Evolutionary conservation across 1,140 invertebrate species (phyloP).

Genomic region (Zaprionus ornatus): DNA sequence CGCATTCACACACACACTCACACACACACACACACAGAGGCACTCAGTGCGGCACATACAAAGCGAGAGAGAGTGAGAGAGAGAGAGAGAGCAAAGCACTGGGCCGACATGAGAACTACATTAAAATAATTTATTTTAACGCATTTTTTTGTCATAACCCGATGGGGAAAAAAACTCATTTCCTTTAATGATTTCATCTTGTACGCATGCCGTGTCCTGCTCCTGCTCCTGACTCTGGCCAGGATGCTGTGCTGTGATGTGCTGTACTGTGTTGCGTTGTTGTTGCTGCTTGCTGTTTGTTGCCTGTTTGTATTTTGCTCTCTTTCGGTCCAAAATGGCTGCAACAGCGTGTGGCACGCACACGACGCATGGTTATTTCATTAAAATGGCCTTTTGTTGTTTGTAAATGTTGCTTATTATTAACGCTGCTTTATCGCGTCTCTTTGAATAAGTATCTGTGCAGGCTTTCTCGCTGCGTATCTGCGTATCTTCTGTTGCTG

Average conservation of each 20-base stretch:
- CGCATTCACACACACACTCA: slow-evolving; percentile 40
- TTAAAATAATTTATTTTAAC: slow-evolving; percentile 83
- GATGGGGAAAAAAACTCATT: slow-evolving; percentile 81
- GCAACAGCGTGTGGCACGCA: slow-evolving; percentile 57
- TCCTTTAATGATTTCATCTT: slow-evolving; percentile 83
- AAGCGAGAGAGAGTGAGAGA: neutral
- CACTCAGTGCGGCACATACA: slow-evolving; percentile 3
- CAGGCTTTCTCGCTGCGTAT: slow-evolving; percentile 5
- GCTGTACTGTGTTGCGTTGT: slow-evolving; percentile 3
- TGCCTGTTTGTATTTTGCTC: slow-evolving; percentile 6
- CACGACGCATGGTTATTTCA: slow-evolving; percentile 75
- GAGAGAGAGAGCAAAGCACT: slow-evolving; percentile 15
- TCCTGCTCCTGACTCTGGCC: slow-evolving; percentile 22
- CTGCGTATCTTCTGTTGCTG: slow-evolving; percentile 25
- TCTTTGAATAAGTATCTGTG: slow-evolving; percentile 47
- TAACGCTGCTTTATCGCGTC: slow-evolving; percentile 71
- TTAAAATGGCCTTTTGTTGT: slow-evolving; percentile 82
- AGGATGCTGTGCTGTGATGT: slow-evolving; percentile 14
- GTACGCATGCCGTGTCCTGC: slow-evolving; percentile 64
- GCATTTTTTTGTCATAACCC: slow-evolving; percentile 82
- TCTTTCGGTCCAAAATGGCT: slow-evolving; percentile 25
- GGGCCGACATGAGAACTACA: slow-evolving; percentile 78
- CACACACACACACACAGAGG: slow-evolving; percentile 29
- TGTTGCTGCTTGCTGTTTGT: slow-evolving; percentile 10
- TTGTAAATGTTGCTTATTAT: slow-evolving; percentile 82